phyloP scores from a whole-genome alignment of 2,888 invertebrate species.

The Pegoplata infirma region DNA sequence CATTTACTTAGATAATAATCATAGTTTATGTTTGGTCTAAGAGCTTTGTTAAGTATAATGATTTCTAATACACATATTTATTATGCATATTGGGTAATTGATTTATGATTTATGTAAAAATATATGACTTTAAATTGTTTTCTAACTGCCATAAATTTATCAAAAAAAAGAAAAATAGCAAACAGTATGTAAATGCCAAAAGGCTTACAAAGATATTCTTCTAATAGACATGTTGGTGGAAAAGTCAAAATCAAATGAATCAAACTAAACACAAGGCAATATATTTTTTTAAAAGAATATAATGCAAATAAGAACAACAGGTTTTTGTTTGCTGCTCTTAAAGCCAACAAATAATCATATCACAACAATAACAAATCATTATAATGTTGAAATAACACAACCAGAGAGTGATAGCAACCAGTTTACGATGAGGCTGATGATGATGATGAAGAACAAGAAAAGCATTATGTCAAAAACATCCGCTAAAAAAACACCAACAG shows the following conservation, averaged over 20 bases:
- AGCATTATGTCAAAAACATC: not conserved
- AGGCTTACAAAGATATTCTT: constrained; percentile 22
- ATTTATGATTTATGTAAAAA: constrained; percentile 52
- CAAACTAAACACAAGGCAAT: not conserved
- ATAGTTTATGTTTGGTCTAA: no score
- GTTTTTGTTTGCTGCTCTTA: not conserved
- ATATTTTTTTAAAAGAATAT: not conserved
- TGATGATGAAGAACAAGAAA: not conserved
- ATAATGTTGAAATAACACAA: not conserved
- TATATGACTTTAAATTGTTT: constrained; percentile 55
- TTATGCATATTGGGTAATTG: constrained; percentile 27
- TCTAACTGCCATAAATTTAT: constrained; percentile 32
- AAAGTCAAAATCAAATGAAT: not conserved
- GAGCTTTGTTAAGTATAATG: no score
- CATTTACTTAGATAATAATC: no score
- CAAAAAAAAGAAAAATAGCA: not conserved
- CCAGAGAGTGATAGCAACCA: not conserved
- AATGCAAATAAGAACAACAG: not conserved
- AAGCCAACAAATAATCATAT: not conserved
- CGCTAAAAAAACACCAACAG: not conserved
- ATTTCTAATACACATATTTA: no score
- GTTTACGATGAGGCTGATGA: not conserved
- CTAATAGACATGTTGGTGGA: not conserved
- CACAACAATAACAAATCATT: not conserved
- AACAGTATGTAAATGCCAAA: not conserved